Conservation (phyloP, 2,797 vertebrate species). For the Neosalanx taihuensis region DNA sequence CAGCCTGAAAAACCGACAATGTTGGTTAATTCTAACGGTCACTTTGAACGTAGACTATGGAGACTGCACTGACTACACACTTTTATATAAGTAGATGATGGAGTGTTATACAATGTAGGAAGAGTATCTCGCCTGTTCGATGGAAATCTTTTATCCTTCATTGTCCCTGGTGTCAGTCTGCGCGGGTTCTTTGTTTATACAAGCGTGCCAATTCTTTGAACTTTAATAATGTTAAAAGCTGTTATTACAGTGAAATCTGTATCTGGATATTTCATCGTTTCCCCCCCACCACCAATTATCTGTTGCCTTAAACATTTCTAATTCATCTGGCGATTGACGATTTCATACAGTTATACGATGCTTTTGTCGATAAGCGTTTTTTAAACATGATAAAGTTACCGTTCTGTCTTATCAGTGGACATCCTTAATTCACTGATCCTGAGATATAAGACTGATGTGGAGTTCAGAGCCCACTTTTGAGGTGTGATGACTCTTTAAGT, state of each 20-base stretch:
- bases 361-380: too few species aligned
- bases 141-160: constrained; percentile 41
- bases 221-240: constrained; percentile 3
- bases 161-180: constrained; percentile 65
- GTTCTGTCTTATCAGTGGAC: not conserved
- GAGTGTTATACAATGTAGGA: not conserved
- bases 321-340: too few species aligned
- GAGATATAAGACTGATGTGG: not conserved
- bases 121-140: constrained; percentile 36
- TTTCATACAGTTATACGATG: too few species aligned
- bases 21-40: not conserved
- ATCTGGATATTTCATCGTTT: too few species aligned
- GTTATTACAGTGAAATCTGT: not conserved
- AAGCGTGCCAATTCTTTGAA: constrained; percentile 52
- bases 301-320: too few species aligned
- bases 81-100: not conserved
- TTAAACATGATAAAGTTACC: not conserved
- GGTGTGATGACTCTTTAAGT: constrained; percentile 4
- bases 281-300: too few species aligned
- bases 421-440: not conserved
- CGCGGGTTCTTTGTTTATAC: constrained; percentile 78
- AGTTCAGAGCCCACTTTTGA: not conserved
- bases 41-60: not conserved
- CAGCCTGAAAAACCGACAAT: not conserved
- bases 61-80: not conserved